Percentiles rank a stretch among this genome's conserved stretches.
phyloP scores from a whole-genome alignment of 2,888 invertebrate species.

The Andrena bucephala region DNA sequence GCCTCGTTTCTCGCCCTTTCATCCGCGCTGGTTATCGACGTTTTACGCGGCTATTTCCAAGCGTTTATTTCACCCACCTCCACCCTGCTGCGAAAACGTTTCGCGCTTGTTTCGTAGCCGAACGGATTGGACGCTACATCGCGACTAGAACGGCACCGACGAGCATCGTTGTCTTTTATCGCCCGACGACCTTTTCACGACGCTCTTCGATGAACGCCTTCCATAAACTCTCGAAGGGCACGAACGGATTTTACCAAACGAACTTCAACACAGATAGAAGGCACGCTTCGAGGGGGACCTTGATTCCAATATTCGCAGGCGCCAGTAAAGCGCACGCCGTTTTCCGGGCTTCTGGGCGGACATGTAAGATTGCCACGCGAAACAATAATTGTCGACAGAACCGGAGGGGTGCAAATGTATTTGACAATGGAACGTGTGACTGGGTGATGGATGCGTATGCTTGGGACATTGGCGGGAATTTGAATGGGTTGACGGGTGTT shows the following conservation, averaged over 20 bases:
- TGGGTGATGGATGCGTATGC: neutral
- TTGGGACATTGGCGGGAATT: too few species aligned
- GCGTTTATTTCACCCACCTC: slow-evolving; percentile 65
- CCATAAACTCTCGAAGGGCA: neutral
- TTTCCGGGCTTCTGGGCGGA: too few species aligned
- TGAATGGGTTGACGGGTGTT: too few species aligned
- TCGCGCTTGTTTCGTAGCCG: neutral
- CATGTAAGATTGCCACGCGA: neutral
- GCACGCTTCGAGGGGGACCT: too few species aligned
- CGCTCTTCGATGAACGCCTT: neutral
- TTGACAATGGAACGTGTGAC: neutral
- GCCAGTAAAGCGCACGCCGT: too few species aligned
- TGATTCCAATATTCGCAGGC: too few species aligned
- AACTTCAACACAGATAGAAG: too few species aligned
- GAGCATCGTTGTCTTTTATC: slow-evolving; percentile 4
- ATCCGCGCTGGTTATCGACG: slow-evolving; percentile 72
- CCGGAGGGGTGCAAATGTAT: neutral
- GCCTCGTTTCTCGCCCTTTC: slow-evolving; percentile 66
- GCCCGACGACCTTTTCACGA: neutral
- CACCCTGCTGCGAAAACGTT: neutral
- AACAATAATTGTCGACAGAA: neutral
- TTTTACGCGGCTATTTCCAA: slow-evolving; percentile 66
- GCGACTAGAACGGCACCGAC: neutral
- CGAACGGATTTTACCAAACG: too few species aligned
- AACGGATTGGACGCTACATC: slow-evolving; percentile 9